Conservation (phyloP, 2,888 invertebrate species). For the Eilema depressum region DNA sequence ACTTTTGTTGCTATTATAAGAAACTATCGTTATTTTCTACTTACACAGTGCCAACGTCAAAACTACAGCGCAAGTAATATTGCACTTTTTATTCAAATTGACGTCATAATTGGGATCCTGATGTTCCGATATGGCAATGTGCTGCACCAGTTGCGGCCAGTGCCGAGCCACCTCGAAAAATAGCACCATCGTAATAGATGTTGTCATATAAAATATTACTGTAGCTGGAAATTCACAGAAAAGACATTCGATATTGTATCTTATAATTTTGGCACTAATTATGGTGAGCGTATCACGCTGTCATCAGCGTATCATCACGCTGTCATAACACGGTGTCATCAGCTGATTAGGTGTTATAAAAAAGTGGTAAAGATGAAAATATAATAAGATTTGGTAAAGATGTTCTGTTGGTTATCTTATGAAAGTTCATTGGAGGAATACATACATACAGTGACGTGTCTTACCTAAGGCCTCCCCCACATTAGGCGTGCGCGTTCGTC, state of each 20-base stretch:
- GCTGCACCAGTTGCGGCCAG: slow-evolving; percentile 70
- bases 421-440: too few species aligned
- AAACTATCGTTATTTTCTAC: slow-evolving; percentile 26
- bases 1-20: background rate
- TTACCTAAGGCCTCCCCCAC: too few species aligned
- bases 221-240: slow-evolving; percentile 61
- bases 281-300: too few species aligned
- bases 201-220: slow-evolving; percentile 72
- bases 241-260: background rate
- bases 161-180: slow-evolving; percentile 68
- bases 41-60: slow-evolving; percentile 68
- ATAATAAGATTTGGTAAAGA: too few species aligned
- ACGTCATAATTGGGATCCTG: slow-evolving; percentile 69
- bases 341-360: background rate
- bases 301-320: too few species aligned
- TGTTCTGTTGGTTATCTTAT: too few species aligned
- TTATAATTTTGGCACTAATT: background rate
- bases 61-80: slow-evolving; percentile 71
- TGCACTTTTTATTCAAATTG: slow-evolving; percentile 64
- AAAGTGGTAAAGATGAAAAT: too few species aligned
- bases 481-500: too few species aligned
- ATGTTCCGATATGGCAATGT: slow-evolving; percentile 67
- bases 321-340: too few species aligned
- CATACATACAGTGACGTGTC: too few species aligned
- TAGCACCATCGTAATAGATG: slow-evolving; percentile 70